Evolutionary conservation across 2,113 vertebrate species (phyloP).

Genomic region (Thalassoma bifasciatum): DNA sequence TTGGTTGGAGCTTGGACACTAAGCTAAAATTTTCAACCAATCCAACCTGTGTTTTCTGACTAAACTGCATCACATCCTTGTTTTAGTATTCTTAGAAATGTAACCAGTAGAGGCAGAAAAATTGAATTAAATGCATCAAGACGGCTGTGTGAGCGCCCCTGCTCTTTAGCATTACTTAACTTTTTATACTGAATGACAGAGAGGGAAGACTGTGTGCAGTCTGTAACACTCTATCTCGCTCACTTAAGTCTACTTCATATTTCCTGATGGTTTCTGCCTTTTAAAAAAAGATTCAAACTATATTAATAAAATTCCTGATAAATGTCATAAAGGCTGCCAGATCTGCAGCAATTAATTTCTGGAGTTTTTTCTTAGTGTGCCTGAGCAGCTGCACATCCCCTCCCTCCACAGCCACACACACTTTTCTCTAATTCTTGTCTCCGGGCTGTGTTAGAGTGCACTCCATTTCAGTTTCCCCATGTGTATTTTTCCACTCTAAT

Average conservation of each 20-base stretch:
- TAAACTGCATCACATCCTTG: too few species aligned
- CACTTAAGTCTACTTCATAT: conserved; percentile 41
- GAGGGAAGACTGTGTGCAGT: conserved; percentile 27
- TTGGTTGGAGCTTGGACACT: too few species aligned
- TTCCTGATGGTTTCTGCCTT: conserved; percentile 39
- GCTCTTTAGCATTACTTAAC: not conserved
- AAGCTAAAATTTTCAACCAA: too few species aligned
- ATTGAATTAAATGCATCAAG: too few species aligned
- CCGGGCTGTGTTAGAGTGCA: conserved; percentile 63
- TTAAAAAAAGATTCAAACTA: conserved; percentile 63
- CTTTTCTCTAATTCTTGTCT: conserved; percentile 61
- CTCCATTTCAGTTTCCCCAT: conserved; percentile 67
- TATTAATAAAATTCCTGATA: conserved; percentile 61
- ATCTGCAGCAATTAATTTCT: conserved; percentile 81
- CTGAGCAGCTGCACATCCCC: conserved; percentile 69
- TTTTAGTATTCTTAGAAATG: too few species aligned
- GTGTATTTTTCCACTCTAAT: conserved; percentile 53
- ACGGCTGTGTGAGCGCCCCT: too few species aligned
- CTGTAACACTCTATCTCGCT: conserved; percentile 26
- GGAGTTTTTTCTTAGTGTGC: conserved; percentile 41
- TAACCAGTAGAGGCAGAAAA: too few species aligned
- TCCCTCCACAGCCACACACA: conserved; percentile 1
- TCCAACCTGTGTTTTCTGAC: too few species aligned
- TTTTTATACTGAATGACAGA: conserved; percentile 30
- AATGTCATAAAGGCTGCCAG: conserved; percentile 72